These are phyloP conservation scores for Alligator mississippiensis DNA, from an alignment of 2,113 vertebrate species.

Conservation along the genomic window DNA sequence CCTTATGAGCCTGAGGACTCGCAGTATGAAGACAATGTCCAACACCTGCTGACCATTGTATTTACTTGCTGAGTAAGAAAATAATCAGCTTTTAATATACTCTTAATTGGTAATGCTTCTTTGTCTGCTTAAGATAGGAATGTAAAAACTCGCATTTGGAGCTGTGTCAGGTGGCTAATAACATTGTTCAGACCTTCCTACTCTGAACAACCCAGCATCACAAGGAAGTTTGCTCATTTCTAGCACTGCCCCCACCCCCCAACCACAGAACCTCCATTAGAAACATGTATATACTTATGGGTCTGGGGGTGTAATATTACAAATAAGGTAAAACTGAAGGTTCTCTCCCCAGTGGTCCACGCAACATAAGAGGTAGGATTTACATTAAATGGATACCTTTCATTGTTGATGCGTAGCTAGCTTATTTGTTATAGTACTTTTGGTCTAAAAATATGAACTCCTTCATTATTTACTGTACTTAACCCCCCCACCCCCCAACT, in stretches of 20 bases:
- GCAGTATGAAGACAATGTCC: conserved; percentile 92
- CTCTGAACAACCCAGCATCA: background rate
- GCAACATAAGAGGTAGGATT: background rate
- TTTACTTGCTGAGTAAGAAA: conserved; percentile 67
- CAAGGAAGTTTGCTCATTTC: background rate
- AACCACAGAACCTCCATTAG: no score
- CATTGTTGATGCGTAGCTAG: background rate
- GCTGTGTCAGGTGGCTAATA: rapidly evolving
- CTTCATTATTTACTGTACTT: no score
- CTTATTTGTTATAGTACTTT: background rate
- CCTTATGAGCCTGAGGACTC: conserved; percentile 88
- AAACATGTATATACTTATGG: background rate
- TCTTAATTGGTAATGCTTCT: rapidly evolving
- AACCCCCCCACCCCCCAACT: no score
- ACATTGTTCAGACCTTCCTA: background rate
- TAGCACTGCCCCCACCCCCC: no score
- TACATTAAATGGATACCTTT: background rate
- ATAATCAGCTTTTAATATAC: background rate
- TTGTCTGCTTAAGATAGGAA: background rate
- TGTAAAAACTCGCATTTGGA: background rate
- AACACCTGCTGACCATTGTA: conserved; percentile 91
- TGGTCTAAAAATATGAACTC: no score
- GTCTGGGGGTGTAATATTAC: background rate
- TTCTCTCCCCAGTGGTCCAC: background rate
- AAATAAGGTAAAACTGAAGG: background rate